Evolutionary conservation across 2,888 invertebrate genomes (phyloP).

Genomic region (Microctonus aethiopoides): DNA sequence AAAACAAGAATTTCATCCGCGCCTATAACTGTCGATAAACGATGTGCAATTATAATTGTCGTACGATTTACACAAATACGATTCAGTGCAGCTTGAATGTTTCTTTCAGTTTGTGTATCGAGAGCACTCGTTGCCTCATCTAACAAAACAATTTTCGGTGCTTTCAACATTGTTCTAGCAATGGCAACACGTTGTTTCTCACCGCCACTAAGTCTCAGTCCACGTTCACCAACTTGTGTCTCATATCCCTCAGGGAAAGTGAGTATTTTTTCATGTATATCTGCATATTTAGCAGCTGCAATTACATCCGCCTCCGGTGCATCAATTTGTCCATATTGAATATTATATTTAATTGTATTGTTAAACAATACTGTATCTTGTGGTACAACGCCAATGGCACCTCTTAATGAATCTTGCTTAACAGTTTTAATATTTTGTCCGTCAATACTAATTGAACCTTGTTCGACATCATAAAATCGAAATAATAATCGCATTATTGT

Average conservation of each 20-base stretch:
- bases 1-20: conserved; percentile 95
- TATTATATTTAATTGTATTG: conserved; percentile 93
- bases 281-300: conserved; percentile 89
- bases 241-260: conserved; percentile 92
- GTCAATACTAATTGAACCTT: conserved; percentile 88
- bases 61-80: conserved; percentile 87
- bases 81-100: conserved; percentile 74
- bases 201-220: conserved; percentile 93
- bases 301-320: conserved; percentile 86
- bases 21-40: conserved; percentile 93
- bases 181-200: conserved; percentile 98
- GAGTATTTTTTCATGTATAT: conserved; percentile 92
- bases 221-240: conserved; percentile 94
- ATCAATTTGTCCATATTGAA: conserved; percentile 87
- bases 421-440: conserved; percentile 90
- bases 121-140: conserved; percentile 97
- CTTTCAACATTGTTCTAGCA: conserved; percentile 92
- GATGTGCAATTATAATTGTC: conserved; percentile 93
- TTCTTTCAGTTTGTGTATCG: conserved; percentile 93
- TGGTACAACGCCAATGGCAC: conserved; percentile 93
- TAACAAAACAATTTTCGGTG: conserved; percentile 88
- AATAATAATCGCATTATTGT: conserved; percentile 95
- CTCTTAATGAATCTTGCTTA: conserved; percentile 84
- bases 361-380: conserved; percentile 98
- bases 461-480: conserved; percentile 94